These are phyloP conservation scores for Leptobrachium ailaonicum DNA, from an alignment of 2,113 vertebrate species.

Conservation along the genomic window DNA sequence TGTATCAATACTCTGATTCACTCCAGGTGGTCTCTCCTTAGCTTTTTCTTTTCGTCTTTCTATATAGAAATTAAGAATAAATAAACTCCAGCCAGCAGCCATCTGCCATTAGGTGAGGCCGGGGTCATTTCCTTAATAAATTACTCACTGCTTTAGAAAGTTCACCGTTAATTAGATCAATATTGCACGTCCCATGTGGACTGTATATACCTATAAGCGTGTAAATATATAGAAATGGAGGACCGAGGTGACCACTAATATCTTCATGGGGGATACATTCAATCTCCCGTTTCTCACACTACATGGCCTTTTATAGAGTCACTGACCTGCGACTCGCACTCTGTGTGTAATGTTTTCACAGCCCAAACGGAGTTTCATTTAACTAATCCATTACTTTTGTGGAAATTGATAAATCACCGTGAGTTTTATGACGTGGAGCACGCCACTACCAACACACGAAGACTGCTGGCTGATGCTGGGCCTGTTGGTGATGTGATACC, in stretches of 20 bases:
- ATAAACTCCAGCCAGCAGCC: conserved; percentile 22
- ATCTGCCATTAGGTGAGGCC: conserved; percentile 25
- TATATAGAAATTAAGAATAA: conserved; percentile 14
- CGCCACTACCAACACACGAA: no score
- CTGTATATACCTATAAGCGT: conserved; percentile 14
- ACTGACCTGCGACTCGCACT: conserved; percentile 1
- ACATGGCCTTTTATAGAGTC: conserved; percentile 12
- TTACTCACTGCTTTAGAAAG: conserved; percentile 29
- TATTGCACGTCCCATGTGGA: conserved; percentile 12
- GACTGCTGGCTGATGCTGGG: no score
- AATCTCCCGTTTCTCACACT: conserved; percentile 5
- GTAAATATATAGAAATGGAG: conserved; percentile 26
- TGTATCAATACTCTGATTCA: conserved; percentile 28
- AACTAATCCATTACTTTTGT: background rate
- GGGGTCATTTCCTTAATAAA: conserved; percentile 39
- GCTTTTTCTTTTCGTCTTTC: background rate
- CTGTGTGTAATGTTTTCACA: conserved; percentile 36
- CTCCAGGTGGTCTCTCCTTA: conserved; percentile 36
- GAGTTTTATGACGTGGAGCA: background rate
- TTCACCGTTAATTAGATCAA: conserved; percentile 37
- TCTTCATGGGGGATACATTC: conserved; percentile 21
- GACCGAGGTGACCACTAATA: conserved; percentile 19
- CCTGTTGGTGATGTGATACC: no score
- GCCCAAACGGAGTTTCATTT: conserved; percentile 8
- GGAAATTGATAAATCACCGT: conserved; percentile 1